Percentiles rank a stretch among this genome's conserved stretches.
Evolutionary conservation across 2,113 vertebrate genomes (phyloP).

Genomic region (Seriola rivoliana): DNA sequence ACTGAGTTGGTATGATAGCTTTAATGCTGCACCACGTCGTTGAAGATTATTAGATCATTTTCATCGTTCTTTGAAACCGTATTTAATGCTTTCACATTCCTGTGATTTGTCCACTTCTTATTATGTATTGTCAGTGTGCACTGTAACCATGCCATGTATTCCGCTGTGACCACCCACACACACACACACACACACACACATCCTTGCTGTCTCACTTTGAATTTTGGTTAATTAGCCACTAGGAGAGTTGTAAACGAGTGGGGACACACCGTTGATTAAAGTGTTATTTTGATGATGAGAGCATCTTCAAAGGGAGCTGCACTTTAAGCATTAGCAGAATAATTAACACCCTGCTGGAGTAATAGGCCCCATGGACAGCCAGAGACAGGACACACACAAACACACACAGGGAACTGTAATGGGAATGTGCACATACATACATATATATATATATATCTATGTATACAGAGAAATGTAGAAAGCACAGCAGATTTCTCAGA

Average conservation of each 20-base stretch:
- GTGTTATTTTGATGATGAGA: conserved; percentile 65
- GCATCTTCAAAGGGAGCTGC: conserved; percentile 69
- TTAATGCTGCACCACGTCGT: background rate
- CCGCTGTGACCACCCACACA: conserved; percentile 39
- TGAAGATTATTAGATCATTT: background rate
- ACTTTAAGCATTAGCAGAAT: conserved; percentile 71
- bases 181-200: background rate
- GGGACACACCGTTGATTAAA: conserved; percentile 73
- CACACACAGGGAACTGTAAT: conserved; percentile 8
- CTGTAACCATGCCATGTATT: conserved; percentile 10
- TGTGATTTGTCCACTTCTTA: conserved; percentile 24
- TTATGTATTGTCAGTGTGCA: background rate
- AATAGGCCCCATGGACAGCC: conserved; percentile 46
- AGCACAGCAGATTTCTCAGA: background rate
- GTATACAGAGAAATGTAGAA: background rate
- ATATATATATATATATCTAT: no score
- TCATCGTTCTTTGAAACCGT: background rate
- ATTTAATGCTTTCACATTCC: background rate
- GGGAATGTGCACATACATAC: background rate
- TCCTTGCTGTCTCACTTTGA: conserved; percentile 49
- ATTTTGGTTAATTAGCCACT: conserved; percentile 73
- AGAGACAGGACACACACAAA: conserved; percentile 31
- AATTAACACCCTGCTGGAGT: conserved; percentile 64
- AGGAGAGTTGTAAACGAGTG: conserved; percentile 66
- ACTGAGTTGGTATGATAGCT: no score